These are phyloP conservation scores for Agrotis exclamationis DNA, from an alignment of 2,888 invertebrate species.

Conservation along the genomic window DNA sequence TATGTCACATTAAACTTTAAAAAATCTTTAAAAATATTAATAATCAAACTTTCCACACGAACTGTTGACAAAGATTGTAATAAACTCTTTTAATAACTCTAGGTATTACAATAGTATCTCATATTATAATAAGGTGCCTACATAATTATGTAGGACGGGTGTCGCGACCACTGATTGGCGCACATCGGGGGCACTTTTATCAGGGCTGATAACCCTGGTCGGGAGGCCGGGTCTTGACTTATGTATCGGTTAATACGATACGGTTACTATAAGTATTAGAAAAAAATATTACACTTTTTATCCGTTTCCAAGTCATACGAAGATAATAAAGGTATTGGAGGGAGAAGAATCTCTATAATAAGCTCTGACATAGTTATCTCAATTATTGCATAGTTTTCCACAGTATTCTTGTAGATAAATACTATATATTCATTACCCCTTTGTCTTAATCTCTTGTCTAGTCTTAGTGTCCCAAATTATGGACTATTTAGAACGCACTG, in stretches of 20 bases:
- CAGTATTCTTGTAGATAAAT: not conserved
- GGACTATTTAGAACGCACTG: too few species aligned
- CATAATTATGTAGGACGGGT: conserved; percentile 61
- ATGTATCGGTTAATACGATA: conserved; percentile 49
- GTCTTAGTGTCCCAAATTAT: too few species aligned
- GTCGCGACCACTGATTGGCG: conserved; percentile 55
- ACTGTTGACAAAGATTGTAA: conserved; percentile 20
- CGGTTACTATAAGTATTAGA: conserved; percentile 17
- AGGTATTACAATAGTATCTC: conserved; percentile 33
- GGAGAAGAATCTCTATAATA: not conserved
- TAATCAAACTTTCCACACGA: conserved; percentile 8
- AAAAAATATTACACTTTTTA: conserved; percentile 26
- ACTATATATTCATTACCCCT: too few species aligned
- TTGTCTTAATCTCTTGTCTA: not conserved
- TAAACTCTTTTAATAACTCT: conserved; percentile 56
- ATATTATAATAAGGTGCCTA: conserved; percentile 40
- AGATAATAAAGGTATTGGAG: not conserved
- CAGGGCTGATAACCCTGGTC: conserved; percentile 70
- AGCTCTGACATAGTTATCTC: not conserved
- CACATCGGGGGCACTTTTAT: conserved; percentile 62
- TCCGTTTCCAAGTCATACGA: conserved; percentile 41
- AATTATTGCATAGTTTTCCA: conserved; percentile 6
- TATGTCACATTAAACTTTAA: not conserved
- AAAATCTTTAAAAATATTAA: not conserved
- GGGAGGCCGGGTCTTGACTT: conserved; percentile 74